Evolutionary conservation across 2,113 vertebrate genomes (phyloP).

Genomic region (Syngnathoides biaculeatus): DNA sequence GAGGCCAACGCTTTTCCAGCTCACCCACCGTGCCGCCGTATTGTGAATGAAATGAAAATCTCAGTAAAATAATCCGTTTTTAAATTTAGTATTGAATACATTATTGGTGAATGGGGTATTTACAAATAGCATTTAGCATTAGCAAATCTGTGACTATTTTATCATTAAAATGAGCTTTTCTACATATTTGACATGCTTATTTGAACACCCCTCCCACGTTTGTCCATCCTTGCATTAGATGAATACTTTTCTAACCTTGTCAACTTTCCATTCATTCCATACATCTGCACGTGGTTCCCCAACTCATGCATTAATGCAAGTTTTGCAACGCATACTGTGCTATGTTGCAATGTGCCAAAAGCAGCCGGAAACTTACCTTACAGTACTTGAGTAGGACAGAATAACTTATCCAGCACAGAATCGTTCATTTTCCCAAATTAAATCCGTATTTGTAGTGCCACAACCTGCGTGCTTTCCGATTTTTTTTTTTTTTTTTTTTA

Average conservation of each 20-base stretch:
- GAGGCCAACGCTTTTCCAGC: no score
- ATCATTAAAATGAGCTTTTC: neutral
- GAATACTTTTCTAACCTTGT: no score
- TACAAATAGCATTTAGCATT: no score
- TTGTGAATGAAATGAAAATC: no score
- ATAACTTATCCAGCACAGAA: conserved; percentile 40
- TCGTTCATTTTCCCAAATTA: conserved; percentile 42
- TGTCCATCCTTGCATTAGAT: no score
- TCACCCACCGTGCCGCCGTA: no score
- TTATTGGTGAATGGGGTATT: no score
- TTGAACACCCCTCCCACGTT: no score
- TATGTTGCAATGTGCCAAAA: neutral
- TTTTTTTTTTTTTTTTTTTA: neutral
- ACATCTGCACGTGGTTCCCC: neutral
- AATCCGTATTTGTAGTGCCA: conserved; percentile 41
- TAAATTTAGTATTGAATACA: no score
- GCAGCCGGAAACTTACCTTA: conserved; percentile 48
- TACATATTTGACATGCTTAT: no score
- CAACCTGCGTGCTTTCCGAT: conserved; percentile 8
- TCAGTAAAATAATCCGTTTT: no score
- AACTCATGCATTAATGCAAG: neutral
- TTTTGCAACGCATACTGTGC: neutral
- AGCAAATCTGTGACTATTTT: no score
- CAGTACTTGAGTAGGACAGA: conserved; percentile 35
- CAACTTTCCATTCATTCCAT: neutral